Percentiles rank a stretch among this genome's conserved stretches.
These are phyloP conservation scores for Quadroppia sp. DNA, from an alignment of 2,888 invertebrate genomes.

Conservation along the genomic window DNA sequence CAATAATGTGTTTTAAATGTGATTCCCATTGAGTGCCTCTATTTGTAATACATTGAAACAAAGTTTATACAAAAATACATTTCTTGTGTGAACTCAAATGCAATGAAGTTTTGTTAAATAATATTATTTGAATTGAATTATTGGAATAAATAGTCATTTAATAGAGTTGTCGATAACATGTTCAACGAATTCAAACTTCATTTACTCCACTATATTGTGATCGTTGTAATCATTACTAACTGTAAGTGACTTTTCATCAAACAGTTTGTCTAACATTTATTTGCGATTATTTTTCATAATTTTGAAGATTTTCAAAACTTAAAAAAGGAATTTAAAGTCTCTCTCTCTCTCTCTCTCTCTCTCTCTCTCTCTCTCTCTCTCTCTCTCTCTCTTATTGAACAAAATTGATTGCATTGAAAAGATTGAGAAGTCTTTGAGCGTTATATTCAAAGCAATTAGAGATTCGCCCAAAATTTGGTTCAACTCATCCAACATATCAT, in stretches of 20 bases:
- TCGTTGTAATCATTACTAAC: not conserved
- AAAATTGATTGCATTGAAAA: not conserved
- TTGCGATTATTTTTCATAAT: too few species aligned
- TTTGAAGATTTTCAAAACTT: too few species aligned
- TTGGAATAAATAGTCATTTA: not conserved
- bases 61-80: not conserved
- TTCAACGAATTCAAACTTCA: not conserved
- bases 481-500: not conserved
- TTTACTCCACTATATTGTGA: not conserved
- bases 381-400: not conserved
- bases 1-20: conserved; percentile 7
- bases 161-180: not conserved
- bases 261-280: too few species aligned
- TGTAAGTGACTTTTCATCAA: too few species aligned
- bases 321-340: too few species aligned
- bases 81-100: not conserved
- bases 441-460: conserved; percentile 25
- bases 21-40: conserved; percentile 3
- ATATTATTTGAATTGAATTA: too few species aligned
- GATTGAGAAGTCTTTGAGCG: not conserved
- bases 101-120: not conserved
- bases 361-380: too few species aligned
- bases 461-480: conserved; percentile 17
- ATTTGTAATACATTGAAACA: conserved; percentile 17
- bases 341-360: too few species aligned